Conservation (phyloP, 2,888 invertebrate genomes). For the Cheilosia scutellata region DNA sequence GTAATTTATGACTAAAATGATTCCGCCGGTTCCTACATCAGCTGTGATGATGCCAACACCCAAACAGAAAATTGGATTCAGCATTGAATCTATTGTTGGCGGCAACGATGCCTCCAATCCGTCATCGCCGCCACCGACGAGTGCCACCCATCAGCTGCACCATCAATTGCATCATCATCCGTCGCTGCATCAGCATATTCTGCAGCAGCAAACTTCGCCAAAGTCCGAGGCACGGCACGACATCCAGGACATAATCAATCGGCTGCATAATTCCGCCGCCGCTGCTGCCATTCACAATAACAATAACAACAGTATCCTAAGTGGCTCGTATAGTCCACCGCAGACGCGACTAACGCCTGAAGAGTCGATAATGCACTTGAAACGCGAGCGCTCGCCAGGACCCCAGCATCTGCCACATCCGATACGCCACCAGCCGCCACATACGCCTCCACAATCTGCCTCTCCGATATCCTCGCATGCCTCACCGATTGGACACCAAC, state of each 20-base stretch:
- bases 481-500: conserved; percentile 79
- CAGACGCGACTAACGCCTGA: conserved; percentile 78
- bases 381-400: conserved; percentile 82
- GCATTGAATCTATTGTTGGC: conserved; percentile 97
- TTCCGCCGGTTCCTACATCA: conserved; percentile 97
- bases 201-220: conserved; percentile 78
- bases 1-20: conserved; percentile 88
- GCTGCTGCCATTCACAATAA: conserved; percentile 78
- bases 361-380: conserved; percentile 77
- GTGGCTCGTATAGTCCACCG: conserved; percentile 80
- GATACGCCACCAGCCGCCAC: conserved; percentile 82
- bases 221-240: conserved; percentile 80
- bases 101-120: conserved; percentile 86
- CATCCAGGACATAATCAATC: conserved; percentile 82
- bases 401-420: conserved; percentile 81
- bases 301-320: conserved; percentile 68
- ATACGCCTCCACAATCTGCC: conserved; percentile 82
- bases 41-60: conserved; percentile 94
- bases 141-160: conserved; percentile 76
- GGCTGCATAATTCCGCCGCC: conserved; percentile 82
- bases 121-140: conserved; percentile 69
- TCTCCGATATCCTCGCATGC: conserved; percentile 82
- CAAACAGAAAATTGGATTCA: conserved; percentile 97
- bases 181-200: conserved; percentile 69
- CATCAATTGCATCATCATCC: conserved; percentile 68